Evolutionary conservation across 2,113 vertebrate genomes (phyloP).

Genomic region (Silurus glanis): DNA sequence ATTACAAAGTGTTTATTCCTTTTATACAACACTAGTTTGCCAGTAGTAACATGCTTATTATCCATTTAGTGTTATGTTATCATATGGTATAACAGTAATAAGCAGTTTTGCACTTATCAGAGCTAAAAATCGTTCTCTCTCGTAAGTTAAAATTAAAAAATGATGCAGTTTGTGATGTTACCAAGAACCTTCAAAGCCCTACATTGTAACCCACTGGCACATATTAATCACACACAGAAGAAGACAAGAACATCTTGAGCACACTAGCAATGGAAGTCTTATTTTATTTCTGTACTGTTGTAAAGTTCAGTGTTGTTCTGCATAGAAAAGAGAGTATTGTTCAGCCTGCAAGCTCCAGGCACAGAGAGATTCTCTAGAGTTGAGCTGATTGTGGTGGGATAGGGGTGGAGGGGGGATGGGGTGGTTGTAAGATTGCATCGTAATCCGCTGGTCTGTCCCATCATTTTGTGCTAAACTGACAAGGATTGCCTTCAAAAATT

Average conservation of each 20-base stretch:
- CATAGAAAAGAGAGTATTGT: slow-evolving; percentile 68
- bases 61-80: background rate
- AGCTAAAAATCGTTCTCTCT: background rate
- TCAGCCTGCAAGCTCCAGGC: slow-evolving; percentile 50
- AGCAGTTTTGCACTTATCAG: background rate
- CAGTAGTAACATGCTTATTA: background rate
- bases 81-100: background rate
- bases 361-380: slow-evolving; percentile 60
- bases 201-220: background rate
- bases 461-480: slow-evolving; percentile 68
- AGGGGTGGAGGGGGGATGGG: slow-evolving; percentile 46
- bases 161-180: background rate
- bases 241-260: background rate
- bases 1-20: background rate
- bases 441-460: slow-evolving; percentile 81
- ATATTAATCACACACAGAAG: background rate
- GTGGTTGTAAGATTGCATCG: slow-evolving; percentile 72
- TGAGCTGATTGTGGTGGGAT: slow-evolving; percentile 62
- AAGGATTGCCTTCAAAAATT: slow-evolving; percentile 62
- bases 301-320: slow-evolving; percentile 55
- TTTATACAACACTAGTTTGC: background rate
- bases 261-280: background rate
- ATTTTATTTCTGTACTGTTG: too few species aligned
- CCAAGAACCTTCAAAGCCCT: background rate
- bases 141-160: background rate